Percentiles rank a stretch among this genome's conserved stretches.
These are phyloP conservation scores for Homarus gammarus DNA, from an alignment of 2,888 invertebrate species.

Conservation along the genomic window DNA sequence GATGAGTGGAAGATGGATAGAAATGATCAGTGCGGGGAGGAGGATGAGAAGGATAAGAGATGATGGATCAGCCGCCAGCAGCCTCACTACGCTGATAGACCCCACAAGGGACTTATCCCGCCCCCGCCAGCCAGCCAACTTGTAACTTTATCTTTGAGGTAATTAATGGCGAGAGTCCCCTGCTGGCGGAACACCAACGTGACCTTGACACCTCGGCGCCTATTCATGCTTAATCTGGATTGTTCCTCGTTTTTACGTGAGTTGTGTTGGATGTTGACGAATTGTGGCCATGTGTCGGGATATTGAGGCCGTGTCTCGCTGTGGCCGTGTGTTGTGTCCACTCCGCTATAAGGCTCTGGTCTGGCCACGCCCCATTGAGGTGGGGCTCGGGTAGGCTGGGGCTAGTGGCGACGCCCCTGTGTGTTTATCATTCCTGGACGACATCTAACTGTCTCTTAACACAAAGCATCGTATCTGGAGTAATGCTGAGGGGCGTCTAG, in stretches of 20 bases:
- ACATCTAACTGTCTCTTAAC: no score
- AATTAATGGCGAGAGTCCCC: slow-evolving; percentile 14
- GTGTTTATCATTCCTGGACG: no score
- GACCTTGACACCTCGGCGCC: background rate
- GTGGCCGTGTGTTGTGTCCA: background rate
- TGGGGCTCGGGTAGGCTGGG: background rate
- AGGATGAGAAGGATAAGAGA: slow-evolving; percentile 47
- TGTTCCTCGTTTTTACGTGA: slow-evolving; percentile 12
- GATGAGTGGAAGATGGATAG: slow-evolving; percentile 47
- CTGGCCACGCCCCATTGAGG: background rate
- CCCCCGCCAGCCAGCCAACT: background rate
- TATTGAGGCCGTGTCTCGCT: slow-evolving; percentile 12
- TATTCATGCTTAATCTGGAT: slow-evolving; percentile 25
- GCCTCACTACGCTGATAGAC: slow-evolving; percentile 29
- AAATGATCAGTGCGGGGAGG: slow-evolving; percentile 12
- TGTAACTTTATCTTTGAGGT: slow-evolving; percentile 15
- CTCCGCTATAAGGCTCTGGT: background rate
- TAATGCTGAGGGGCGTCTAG: no score
- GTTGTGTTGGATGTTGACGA: slow-evolving; percentile 45
- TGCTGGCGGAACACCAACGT: background rate
- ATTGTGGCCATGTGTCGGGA: slow-evolving; percentile 30
- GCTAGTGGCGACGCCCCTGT: no score
- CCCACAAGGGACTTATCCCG: background rate
- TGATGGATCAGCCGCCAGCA: slow-evolving; percentile 58
- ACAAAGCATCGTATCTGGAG: no score